Base-by-base conservation (phyloP, 2,797 vertebrate genomes). In the Serranus cabrilla region DNA sequence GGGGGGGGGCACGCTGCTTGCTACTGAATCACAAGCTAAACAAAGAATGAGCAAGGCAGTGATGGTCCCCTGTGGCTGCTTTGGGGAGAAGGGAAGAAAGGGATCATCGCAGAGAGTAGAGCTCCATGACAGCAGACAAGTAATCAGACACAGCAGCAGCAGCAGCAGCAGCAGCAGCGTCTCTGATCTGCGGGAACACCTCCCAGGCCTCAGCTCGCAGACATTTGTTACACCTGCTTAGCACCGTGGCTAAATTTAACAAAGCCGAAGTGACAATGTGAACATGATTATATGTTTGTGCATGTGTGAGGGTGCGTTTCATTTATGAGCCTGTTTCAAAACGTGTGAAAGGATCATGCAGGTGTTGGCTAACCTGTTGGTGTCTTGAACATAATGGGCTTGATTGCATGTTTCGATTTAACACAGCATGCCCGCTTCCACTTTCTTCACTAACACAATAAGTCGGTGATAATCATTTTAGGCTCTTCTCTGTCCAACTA, bases 201-300 rank as follows among this genome's bases (percentile, higher is more conserved):
- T 90, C 90, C 76, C 76, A 85, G 89, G 84, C 87, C 90, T 89
- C 87, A 42, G 74, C 83, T 83, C 75, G 5, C 83, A 91, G 83
- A 89, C 89, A 75, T 87, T 87, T 80, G 87, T 88, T 91, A 89
- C 84, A 92, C 92, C 91, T 91, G 83, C 82, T 88, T 87, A 93
- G 83, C 89, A 88, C 83, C n/a, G 67, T 4, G 60, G 89, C 89
- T 93, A 93, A 92, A 93, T 93, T 93, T 93, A 93, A 92, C 90
- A 77, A 81, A 69, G 74, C 68, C 69, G 34, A 76, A 74, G 81
- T 87, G 91, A 91, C 86, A 80, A 77, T 51, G 70, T 62, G 76
- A 90, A 72, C 69, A 59, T 34, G 74, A 74, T 80, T 87, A 62
- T 67, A 82, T 76, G 80, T 87, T 84, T 77, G 83, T 80, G 77